A percentile compares a stretch with the other conserved stretches of the same genome.
These are phyloP conservation scores for Actinostola sp. DNA, from an alignment of 92 coral and sea anemone genomes.

Conservation along the genomic window DNA sequence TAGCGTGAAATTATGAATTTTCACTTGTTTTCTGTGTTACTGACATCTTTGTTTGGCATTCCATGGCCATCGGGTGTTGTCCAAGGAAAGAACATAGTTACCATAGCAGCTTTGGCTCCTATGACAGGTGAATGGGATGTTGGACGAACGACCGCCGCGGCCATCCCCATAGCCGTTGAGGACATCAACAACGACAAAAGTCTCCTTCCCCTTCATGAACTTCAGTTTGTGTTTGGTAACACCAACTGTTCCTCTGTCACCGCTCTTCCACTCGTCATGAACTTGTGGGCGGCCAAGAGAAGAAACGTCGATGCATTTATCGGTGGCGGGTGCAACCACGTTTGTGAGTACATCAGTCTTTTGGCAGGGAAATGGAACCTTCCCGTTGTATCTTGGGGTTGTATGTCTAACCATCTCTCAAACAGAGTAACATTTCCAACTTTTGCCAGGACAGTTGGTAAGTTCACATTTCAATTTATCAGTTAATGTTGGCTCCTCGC, in stretches of 20 bases:
- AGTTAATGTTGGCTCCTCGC: no score
- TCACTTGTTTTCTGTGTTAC: no score
- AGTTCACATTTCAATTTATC: constrained; percentile 10
- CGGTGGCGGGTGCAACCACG: constrained; percentile 86
- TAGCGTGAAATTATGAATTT: no score
- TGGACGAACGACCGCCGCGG: constrained; percentile 86
- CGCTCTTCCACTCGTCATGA: constrained; percentile 81
- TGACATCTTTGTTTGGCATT: no score
- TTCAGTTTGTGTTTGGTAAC: constrained; percentile 81
- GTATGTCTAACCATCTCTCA: constrained; percentile 85
- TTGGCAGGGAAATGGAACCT: constrained; percentile 87
- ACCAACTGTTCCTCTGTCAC: constrained; percentile 80
- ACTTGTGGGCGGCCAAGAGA: constrained; percentile 76
- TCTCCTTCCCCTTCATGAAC: constrained; percentile 66
- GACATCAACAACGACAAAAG: constrained; percentile 77
- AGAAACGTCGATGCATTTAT: constrained; percentile 81
- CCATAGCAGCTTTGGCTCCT: constrained; percentile 78
- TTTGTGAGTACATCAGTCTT: constrained; percentile 83
- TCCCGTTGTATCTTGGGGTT: constrained; percentile 87
- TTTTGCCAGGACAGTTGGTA: constrained; percentile 78
- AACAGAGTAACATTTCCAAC: constrained; percentile 86
- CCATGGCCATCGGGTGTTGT: no score
- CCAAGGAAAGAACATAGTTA: constrained; percentile 63
- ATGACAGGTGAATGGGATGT: constrained; percentile 93
- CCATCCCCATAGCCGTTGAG: constrained; percentile 85